Evolutionary conservation across 2,888 invertebrate species (phyloP).

Genomic region (Sericinus montela): DNA sequence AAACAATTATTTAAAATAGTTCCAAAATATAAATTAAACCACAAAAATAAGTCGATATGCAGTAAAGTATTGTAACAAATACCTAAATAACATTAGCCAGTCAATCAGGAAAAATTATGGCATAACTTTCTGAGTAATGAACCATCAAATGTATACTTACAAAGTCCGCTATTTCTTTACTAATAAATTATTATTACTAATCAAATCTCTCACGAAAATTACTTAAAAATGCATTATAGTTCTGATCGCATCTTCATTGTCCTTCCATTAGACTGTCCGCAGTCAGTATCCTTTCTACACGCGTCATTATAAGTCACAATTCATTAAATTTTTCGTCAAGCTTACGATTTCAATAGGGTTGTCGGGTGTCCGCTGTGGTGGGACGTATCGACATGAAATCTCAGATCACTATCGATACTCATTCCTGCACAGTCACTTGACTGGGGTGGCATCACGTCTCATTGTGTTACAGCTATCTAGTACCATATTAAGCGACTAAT

Average conservation of each 20-base stretch:
- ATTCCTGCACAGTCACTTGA: constrained; percentile 76
- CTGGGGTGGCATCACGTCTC: constrained; percentile 74
- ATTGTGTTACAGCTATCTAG: constrained; percentile 68
- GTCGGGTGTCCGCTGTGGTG: constrained; percentile 67
- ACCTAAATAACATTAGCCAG: no score
- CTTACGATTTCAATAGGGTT: constrained; percentile 71
- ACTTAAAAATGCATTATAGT: background rate
- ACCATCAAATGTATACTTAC: no score
- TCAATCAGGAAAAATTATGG: no score
- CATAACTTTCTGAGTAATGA: no score
- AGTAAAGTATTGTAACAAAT: no score
- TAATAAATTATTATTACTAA: no score
- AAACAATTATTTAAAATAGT: no score
- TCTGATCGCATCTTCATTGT: constrained; percentile 21
- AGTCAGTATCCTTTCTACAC: constrained; percentile 56
- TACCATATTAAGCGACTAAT: constrained; percentile 73
- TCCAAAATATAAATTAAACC: no score
- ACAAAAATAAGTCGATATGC: no score
- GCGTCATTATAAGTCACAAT: constrained; percentile 76
- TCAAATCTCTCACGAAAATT: no score
- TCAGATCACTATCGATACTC: constrained; percentile 65
- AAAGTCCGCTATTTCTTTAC: no score
- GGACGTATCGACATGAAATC: constrained; percentile 71
- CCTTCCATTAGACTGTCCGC: constrained; percentile 34
- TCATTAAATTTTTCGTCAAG: constrained; percentile 75